These are phyloP conservation scores for Mastomys natalensis DNA, from an alignment of 2,113 vertebrate species.

Conservation along the genomic window DNA sequence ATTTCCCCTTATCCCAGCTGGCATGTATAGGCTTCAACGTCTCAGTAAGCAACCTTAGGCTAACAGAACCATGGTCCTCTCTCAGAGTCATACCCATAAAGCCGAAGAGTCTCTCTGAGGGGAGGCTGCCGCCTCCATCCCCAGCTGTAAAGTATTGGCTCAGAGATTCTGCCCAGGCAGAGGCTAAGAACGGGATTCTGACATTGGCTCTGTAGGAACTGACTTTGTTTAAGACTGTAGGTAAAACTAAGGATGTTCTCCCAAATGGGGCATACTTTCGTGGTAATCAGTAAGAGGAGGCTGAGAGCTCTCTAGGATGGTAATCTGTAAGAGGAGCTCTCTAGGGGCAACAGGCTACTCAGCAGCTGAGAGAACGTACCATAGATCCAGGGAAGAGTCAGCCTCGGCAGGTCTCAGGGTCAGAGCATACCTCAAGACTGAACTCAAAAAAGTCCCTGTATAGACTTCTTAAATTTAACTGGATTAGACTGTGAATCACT, in stretches of 20 bases:
- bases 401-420: background rate
- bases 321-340: conserved; percentile 25
- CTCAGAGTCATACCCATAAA: background rate
- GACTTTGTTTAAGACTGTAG: background rate
- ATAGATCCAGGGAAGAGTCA: background rate
- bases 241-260: background rate
- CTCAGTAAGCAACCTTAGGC: background rate
- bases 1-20: background rate
- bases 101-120: background rate
- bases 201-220: background rate
- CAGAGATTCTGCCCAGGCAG: background rate
- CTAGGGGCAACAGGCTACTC: background rate
- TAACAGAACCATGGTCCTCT: background rate
- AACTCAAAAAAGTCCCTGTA: background rate
- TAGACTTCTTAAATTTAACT: background rate
- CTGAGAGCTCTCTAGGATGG: too few species aligned
- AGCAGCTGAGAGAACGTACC: background rate
- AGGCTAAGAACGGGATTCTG: background rate
- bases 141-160: background rate
- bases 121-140: background rate
- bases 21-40: background rate
- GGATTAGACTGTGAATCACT: background rate
- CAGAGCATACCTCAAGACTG: background rate
- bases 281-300: conserved; percentile 21
- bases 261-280: background rate